Evolutionary conservation across 2,888 invertebrate species (phyloP).

Genomic region (Tipula vernalis): DNA sequence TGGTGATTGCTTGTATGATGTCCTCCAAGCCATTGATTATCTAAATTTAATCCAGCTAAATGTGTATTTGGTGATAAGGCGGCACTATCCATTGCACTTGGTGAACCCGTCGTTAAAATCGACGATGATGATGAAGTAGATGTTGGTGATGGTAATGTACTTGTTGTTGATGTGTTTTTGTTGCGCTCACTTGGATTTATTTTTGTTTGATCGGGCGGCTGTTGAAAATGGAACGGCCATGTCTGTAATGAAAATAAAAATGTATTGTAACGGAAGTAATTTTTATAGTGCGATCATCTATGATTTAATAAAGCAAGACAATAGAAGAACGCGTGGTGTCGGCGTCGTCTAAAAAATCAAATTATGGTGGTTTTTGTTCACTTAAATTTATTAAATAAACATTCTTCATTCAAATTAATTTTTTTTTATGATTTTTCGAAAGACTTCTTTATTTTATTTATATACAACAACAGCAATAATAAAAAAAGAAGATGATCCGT

Average conservation of each 20-base stretch:
- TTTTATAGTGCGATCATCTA: not conserved
- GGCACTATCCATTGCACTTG: not conserved
- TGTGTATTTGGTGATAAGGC: not conserved
- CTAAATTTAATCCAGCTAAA: not conserved
- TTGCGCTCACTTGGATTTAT: not conserved
- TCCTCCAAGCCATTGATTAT: not conserved
- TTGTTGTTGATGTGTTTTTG: not conserved
- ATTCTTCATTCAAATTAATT: not conserved
- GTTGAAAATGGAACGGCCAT: conserved; percentile 72
- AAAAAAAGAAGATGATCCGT: conserved; percentile 13
- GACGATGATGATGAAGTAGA: not conserved
- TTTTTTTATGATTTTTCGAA: not conserved
- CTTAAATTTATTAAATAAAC: not conserved
- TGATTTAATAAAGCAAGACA: not conserved
- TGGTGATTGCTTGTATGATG: not conserved
- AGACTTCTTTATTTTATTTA: not conserved
- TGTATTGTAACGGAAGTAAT: not conserved
- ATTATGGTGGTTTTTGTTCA: not conserved
- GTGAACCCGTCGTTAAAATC: not conserved
- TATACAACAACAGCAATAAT: not conserved
- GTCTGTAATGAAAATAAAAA: conserved; percentile 39
- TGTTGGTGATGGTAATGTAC: not conserved
- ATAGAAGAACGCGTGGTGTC: not conserved
- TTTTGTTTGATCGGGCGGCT: conserved; percentile 21
- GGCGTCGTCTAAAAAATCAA: not conserved